A percentile compares a stretch with the other conserved stretches of the same genome.
These are phyloP conservation scores for Papilio dardanus DNA, from an alignment of 1,140 invertebrate genomes.

Conservation along the genomic window DNA sequence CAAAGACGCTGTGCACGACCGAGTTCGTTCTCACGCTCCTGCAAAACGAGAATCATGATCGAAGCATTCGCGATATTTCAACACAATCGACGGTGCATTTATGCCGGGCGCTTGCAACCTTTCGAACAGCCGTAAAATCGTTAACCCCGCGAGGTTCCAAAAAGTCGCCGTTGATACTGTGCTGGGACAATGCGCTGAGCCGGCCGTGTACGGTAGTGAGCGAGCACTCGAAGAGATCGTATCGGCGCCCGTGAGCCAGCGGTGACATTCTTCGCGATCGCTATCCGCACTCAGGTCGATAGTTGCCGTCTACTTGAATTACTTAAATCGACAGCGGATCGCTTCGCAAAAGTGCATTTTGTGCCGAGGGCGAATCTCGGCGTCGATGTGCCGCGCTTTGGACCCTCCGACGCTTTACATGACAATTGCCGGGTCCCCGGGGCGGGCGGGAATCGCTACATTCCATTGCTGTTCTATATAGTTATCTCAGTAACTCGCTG, in stretches of 20 bases:
- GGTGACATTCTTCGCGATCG: conserved; percentile 53
- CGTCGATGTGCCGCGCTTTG: conserved; percentile 48
- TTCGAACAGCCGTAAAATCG: conserved; percentile 12
- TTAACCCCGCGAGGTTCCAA: conserved; percentile 18
- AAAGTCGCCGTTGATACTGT: conserved; percentile 5
- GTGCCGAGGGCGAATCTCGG: conserved; percentile 63
- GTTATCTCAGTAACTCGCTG: conserved; percentile 51
- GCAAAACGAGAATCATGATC: conserved; percentile 30
- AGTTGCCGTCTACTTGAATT: conserved; percentile 56
- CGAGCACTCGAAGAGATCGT: conserved; percentile 16
- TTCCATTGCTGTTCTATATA: conserved; percentile 48
- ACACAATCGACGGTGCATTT: conserved; percentile 30
- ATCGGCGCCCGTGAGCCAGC: conserved; percentile 36
- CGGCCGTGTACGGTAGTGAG: conserved; percentile 12
- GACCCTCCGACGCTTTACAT: conserved; percentile 70
- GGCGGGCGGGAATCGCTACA: conserved; percentile 52
- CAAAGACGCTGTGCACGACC: conserved; percentile 28
- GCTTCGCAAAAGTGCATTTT: conserved; percentile 79
- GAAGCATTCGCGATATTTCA: conserved; percentile 26
- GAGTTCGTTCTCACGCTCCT: conserved; percentile 21
- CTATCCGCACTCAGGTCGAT: conserved; percentile 59
- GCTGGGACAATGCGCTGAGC: conserved; percentile 12
- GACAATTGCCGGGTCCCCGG: conserved; percentile 71
- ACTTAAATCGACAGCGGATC: conserved; percentile 74
- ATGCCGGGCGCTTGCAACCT: conserved; percentile 22